Evolutionary conservation across 2,888 invertebrate species (phyloP).

Genomic region (Linyphia triangularis): DNA sequence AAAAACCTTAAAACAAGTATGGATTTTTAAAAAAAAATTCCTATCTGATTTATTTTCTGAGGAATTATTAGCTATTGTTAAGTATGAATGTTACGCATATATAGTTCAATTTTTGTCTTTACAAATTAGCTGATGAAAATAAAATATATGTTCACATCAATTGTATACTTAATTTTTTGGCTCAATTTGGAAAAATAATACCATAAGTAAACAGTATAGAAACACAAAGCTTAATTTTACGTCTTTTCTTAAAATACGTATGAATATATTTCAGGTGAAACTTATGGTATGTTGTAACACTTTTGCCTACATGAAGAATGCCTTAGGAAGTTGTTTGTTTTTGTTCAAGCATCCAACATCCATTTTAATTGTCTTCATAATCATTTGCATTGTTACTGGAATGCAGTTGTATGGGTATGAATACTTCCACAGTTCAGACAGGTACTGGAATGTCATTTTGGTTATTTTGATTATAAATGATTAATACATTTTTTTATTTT

Average conservation of each 20-base stretch:
- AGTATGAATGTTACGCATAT: no score
- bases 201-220: background rate
- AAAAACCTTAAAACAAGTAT: no score
- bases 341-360: constrained; percentile 54
- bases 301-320: constrained; percentile 47
- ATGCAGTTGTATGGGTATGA: constrained; percentile 70
- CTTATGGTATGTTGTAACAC: constrained; percentile 47
- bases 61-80: no score
- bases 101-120: no score
- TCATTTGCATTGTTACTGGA: constrained; percentile 69
- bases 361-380: constrained; percentile 58
- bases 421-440: constrained; percentile 62
- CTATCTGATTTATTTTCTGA: no score
- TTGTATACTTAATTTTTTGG: no score
- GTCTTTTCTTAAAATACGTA: background rate
- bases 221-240: background rate
- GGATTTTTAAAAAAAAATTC: no score
- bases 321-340: constrained; percentile 47
- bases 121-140: no score
- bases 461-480: background rate
- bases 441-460: constrained; percentile 12
- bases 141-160: no score
- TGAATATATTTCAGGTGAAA: constrained; percentile 50
- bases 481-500: no score
- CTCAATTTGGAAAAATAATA: background rate